Conservation (phyloP, 2,888 invertebrate genomes). For the Bombylius major region DNA sequence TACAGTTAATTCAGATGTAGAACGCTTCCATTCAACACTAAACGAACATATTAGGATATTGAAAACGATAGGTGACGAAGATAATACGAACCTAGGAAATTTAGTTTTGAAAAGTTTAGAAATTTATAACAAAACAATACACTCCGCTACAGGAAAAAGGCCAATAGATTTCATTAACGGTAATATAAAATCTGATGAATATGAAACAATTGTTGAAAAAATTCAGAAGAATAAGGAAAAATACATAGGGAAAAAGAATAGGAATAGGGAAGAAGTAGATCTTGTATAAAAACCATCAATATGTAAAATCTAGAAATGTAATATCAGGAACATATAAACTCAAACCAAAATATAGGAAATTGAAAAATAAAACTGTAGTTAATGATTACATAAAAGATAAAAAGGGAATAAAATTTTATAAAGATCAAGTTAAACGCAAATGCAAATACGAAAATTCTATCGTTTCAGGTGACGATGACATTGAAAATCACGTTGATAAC, state of each 20-base stretch:
- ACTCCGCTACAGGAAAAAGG: constrained; percentile 4
- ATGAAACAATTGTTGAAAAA: background rate
- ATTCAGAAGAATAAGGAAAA: constrained; percentile 8
- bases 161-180: constrained; percentile 1
- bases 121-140: constrained; percentile 16
- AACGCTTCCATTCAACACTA: constrained; percentile 14
- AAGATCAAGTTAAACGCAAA: too few species aligned
- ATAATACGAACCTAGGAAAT: constrained; percentile 3
- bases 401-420: too few species aligned
- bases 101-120: constrained; percentile 12
- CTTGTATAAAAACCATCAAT: constrained; percentile 12
- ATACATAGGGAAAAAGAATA: background rate
- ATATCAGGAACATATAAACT: too few species aligned
- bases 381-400: too few species aligned
- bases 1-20: constrained; percentile 14
- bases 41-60: constrained; percentile 16
- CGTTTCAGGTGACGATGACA: too few species aligned
- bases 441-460: too few species aligned
- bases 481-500: too few species aligned
- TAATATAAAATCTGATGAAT: background rate
- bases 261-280: background rate
- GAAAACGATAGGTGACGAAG: constrained; percentile 15
- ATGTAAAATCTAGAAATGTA: too few species aligned
- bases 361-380: background rate
- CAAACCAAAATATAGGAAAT: constrained; percentile 13